Evolutionary conservation across 2,888 invertebrate species (phyloP).

Genomic region (Clostera curtula): DNA sequence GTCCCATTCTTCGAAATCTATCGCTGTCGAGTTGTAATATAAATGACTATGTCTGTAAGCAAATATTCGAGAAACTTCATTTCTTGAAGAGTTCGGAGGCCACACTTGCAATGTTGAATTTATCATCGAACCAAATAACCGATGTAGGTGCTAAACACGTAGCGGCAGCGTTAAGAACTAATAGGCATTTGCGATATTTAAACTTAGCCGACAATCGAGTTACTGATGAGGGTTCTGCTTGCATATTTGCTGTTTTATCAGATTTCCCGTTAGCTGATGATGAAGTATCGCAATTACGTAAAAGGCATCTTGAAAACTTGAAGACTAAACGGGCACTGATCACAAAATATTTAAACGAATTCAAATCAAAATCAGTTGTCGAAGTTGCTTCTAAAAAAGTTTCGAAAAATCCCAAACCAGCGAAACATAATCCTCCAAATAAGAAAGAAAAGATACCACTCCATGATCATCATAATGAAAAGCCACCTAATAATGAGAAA

Average conservation of each 20-base stretch:
- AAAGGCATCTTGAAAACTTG: conserved; percentile 20
- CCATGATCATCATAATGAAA: no score
- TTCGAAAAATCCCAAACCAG: conserved; percentile 5
- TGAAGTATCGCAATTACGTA: conserved; percentile 28
- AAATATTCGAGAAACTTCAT: conserved; percentile 30
- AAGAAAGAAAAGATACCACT: no score
- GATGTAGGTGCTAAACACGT: conserved; percentile 41
- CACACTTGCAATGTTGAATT: conserved; percentile 35
- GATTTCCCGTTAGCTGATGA: conserved; percentile 35
- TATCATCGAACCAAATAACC: conserved; percentile 49
- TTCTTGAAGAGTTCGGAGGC: conserved; percentile 24
- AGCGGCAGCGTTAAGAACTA: conserved; percentile 36
- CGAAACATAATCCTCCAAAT: no score
- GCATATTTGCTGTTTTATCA: conserved; percentile 31
- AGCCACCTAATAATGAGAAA: no score
- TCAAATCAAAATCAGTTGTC: conserved; percentile 12
- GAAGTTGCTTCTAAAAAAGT: conserved; percentile 19
- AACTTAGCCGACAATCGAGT: conserved; percentile 47
- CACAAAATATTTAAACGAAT: conserved; percentile 12
- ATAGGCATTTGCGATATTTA: conserved; percentile 48
- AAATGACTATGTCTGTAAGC: conserved; percentile 30
- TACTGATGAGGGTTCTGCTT: conserved; percentile 33
- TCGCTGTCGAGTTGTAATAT: conserved; percentile 41
- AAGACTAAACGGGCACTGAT: conserved; percentile 13
- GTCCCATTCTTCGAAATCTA: conserved; percentile 23